Base-by-base conservation (phyloP, 2,797 vertebrate species). In the Intellagama lesueurii region DNA sequence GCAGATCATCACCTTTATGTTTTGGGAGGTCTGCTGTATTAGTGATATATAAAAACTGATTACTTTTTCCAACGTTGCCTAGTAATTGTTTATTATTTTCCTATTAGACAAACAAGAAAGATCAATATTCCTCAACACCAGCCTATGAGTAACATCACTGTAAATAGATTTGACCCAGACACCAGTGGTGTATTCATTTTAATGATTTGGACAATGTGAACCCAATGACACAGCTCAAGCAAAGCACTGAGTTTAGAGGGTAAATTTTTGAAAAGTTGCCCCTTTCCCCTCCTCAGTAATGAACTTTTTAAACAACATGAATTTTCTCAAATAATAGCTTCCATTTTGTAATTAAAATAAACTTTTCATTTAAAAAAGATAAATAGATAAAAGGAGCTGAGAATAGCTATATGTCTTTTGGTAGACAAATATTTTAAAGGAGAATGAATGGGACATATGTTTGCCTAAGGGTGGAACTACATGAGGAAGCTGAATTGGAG, bases 51-150 rank as follows among this genome's bases (percentile, higher is more conserved):
- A 99, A 99, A 99, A 99, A 98, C 98, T 98, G 98, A 99, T 99
- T 98, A 98, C 98, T 97, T 98, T 97, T 97, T 96, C 97, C 97
- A 96, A 95, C 98, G 97, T 98, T 96, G 96, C 96, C 96, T 97
- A 98, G 98, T 99, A 99, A 99, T 99, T 99, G 98, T 99, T 99
- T 99, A 99, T 99, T 99, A 99, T 99, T 99, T 99, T 99, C 98
- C 98, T 99, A 98, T 99, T 99, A 99, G 98, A 98, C 98, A 98
- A 98, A 98, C 98, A 97, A 97, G 97, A 98, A 97, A 97, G 98
- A 99, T 99, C 98, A 98, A 99, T 99, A 98, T 97, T 98, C 97
- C 98, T 97, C 98, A 98, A 97, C 97, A 97, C 97, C 91, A 97
- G 97, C 96, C 98, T 97, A 97, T 99, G 98, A 99, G 98, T 98